These are phyloP conservation scores for Poecilobothrus nobilitatus DNA, from an alignment of 2,888 invertebrate genomes.

Conservation along the genomic window DNA sequence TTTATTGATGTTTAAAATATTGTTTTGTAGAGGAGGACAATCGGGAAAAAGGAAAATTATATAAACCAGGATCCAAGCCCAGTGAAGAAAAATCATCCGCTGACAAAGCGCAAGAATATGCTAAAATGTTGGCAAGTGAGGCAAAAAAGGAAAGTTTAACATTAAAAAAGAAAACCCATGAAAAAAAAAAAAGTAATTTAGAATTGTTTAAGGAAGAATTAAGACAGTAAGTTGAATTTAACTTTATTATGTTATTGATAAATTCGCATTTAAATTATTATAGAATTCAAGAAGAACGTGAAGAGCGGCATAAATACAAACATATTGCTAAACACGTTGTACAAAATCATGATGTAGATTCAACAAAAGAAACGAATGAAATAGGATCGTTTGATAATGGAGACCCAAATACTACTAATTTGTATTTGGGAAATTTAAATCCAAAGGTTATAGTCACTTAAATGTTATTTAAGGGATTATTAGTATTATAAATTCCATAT, in stretches of 20 bases:
- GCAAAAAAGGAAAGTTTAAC: slow-evolving; percentile 53
- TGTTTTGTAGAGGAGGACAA: slow-evolving; percentile 68
- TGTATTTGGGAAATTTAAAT: slow-evolving; percentile 94
- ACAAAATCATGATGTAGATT: slow-evolving; percentile 44
- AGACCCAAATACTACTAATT: slow-evolving; percentile 95
- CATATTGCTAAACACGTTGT: slow-evolving; percentile 43
- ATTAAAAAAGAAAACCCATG: slow-evolving; percentile 63
- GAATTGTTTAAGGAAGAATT: slow-evolving; percentile 98
- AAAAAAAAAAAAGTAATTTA: slow-evolving; percentile 92
- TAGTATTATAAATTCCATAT: neutral
- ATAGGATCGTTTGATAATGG: slow-evolving; percentile 86
- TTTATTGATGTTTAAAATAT: neutral
- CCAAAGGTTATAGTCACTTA: slow-evolving; percentile 70
- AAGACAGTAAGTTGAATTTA: slow-evolving; percentile 60
- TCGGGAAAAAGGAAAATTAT: slow-evolving; percentile 80
- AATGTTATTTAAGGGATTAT: too few relatives aligned
- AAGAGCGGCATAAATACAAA: slow-evolving; percentile 89
- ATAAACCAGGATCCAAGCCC: slow-evolving; percentile 80
- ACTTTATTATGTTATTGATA: neutral
- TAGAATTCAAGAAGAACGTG: slow-evolving; percentile 95
- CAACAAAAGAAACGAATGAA: slow-evolving; percentile 42
- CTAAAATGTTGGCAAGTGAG: slow-evolving; percentile 53
- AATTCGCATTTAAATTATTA: neutral
- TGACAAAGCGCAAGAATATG: slow-evolving; percentile 62
- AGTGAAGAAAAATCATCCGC: slow-evolving; percentile 54